phyloP scores from a whole-genome alignment of 2,888 invertebrate species.

The Strigamia transsilvanica region DNA sequence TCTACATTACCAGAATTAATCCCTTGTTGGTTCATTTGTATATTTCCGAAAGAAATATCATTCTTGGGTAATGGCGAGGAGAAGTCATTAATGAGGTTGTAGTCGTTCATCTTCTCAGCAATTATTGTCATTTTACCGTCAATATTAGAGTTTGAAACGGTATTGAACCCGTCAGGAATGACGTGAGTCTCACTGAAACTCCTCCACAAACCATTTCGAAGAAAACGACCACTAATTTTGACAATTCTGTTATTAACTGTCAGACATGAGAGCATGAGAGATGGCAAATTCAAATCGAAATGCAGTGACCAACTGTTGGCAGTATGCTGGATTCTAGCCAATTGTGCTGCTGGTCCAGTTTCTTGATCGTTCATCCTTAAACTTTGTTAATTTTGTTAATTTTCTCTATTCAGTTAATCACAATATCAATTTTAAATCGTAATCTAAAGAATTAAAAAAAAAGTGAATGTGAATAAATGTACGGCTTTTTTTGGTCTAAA shows the following conservation, averaged over 20 bases:
- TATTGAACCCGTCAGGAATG: neutral
- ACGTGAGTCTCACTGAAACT: neutral
- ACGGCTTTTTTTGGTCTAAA: no score
- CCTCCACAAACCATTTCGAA: neutral
- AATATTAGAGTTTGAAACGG: neutral
- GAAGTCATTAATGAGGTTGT: no score
- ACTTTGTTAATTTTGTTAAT: neutral
- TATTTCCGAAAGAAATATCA: no score
- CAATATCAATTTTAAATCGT: neutral
- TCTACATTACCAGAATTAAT: no score
- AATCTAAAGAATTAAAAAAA: no score
- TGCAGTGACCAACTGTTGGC: neutral
- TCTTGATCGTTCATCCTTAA: neutral
- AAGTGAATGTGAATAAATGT: no score
- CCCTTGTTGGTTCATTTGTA: no score
- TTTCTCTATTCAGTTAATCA: neutral
- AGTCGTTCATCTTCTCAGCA: neutral
- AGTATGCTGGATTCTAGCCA: neutral
- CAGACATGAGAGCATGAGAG: neutral
- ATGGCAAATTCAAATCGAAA: neutral
- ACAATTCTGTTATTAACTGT: neutral
- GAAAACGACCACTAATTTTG: neutral
- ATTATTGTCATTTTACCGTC: neutral
- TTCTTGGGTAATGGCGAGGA: no score
- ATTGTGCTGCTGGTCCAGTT: neutral